Conservation (phyloP, 2,888 invertebrate genomes). For the Caradrina clavipalpis region DNA sequence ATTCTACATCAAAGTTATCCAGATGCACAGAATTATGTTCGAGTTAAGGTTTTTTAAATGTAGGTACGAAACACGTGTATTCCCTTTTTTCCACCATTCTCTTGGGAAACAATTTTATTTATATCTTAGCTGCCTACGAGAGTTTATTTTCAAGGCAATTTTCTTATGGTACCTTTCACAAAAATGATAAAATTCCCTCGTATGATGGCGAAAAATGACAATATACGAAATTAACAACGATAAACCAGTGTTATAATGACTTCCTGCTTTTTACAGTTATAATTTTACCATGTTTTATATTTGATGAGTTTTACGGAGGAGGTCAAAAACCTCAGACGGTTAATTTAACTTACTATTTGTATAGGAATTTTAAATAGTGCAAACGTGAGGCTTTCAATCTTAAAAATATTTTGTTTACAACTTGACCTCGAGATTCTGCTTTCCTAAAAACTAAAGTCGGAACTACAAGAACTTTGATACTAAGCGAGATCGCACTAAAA, state of each 20-base stretch:
- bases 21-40: constrained; percentile 22
- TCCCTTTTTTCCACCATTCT: constrained; percentile 24
- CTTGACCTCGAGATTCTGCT: constrained; percentile 4
- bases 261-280: not conserved
- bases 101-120: constrained; percentile 31
- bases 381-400: not conserved
- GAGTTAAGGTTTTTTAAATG: constrained; percentile 27
- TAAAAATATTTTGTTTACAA: too few species aligned
- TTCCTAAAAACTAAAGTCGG: not conserved
- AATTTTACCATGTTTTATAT: not conserved
- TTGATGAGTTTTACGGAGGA: not conserved
- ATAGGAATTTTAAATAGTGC: not conserved
- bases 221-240: not conserved
- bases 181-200: not conserved
- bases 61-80: constrained; percentile 17
- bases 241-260: not conserved
- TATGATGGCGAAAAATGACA: not conserved
- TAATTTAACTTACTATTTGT: not conserved
- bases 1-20: constrained; percentile 1
- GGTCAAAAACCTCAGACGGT: not conserved
- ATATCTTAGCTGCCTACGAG: constrained; percentile 12
- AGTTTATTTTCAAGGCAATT: constrained; percentile 15
- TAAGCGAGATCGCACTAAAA: constrained; percentile 1
- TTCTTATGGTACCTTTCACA: constrained; percentile 2
- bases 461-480: constrained; percentile 13